Evolutionary conservation across 2,797 vertebrate genomes (phyloP).

Genomic region (Trematomus bernacchii): DNA sequence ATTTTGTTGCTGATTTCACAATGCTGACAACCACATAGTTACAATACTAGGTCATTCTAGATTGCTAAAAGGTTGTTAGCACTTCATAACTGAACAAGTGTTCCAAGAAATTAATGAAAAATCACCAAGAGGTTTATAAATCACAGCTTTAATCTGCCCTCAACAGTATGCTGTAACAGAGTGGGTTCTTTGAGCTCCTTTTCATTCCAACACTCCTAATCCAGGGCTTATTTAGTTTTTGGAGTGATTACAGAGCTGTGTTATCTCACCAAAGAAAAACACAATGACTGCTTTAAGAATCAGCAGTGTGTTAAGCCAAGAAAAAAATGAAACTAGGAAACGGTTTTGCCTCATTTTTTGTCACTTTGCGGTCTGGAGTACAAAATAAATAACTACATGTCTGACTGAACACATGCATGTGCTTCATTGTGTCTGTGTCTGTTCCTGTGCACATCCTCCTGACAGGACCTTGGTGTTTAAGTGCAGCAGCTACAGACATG

Average conservation of each 20-base stretch:
- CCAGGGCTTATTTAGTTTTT: conserved; percentile 13
- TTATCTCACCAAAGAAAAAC: neutral
- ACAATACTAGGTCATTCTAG: neutral
- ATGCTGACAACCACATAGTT: neutral
- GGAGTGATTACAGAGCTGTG: neutral
- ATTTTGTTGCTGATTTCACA: neutral
- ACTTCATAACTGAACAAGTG: neutral
- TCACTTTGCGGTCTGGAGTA: too few species aligned
- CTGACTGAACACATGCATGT: neutral
- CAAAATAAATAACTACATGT: too few species aligned
- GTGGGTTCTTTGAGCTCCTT: neutral
- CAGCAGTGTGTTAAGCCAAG: neutral
- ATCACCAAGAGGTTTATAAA: neutral
- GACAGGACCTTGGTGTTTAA: conserved; percentile 94
- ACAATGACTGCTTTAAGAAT: conserved; percentile 7
- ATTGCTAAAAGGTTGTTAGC: neutral
- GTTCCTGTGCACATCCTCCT: neutral
- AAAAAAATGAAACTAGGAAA: neutral
- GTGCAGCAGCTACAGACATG: conserved; percentile 94
- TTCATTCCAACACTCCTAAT: conserved; percentile 25
- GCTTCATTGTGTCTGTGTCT: conserved; percentile 1
- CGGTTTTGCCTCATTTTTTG: too few species aligned
- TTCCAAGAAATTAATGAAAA: neutral
- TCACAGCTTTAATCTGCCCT: neutral
- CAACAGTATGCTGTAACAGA: neutral